Percentiles rank a stretch among this genome's conserved stretches.
Evolutionary conservation across 2,888 invertebrate genomes (phyloP).

Genomic region (Oxyscelio sp.): DNA sequence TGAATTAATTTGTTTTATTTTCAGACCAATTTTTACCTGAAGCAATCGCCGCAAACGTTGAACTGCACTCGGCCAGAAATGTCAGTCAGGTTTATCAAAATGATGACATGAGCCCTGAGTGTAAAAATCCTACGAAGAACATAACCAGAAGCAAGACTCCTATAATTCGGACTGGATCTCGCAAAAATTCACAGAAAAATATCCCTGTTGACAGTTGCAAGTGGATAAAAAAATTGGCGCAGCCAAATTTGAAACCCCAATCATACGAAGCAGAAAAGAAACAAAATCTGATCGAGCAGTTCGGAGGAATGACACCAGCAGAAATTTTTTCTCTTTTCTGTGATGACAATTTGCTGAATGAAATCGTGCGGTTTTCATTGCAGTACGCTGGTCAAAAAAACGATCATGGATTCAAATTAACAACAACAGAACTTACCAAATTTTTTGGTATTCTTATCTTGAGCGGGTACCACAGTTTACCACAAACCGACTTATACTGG

Average conservation of each 20-base stretch:
- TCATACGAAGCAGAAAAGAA: neutral
- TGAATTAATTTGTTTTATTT: no score
- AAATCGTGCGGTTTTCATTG: constrained; percentile 28
- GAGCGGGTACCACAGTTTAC: constrained; percentile 34
- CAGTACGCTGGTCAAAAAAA: constrained; percentile 23
- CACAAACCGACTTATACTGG: constrained; percentile 33
- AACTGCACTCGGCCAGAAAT: constrained; percentile 3
- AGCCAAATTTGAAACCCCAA: constrained; percentile 10
- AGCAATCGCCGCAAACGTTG: neutral
- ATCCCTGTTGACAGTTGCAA: neutral
- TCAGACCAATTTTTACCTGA: neutral
- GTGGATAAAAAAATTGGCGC: neutral
- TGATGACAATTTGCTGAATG: constrained; percentile 28
- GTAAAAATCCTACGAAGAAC: no score
- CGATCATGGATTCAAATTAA: constrained; percentile 10
- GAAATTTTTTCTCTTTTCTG: constrained; percentile 37
- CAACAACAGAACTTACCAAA: constrained; percentile 5
- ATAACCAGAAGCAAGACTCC: no score
- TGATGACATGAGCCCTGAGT: no score
- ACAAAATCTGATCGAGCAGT: neutral
- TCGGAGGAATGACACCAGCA: constrained; percentile 10
- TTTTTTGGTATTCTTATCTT: constrained; percentile 36
- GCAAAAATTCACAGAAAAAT: neutral
- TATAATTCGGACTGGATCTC: no score
- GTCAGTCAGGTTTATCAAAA: no score